Conservation (phyloP, 2,113 vertebrate species). For the Oryzias celebensis region DNA sequence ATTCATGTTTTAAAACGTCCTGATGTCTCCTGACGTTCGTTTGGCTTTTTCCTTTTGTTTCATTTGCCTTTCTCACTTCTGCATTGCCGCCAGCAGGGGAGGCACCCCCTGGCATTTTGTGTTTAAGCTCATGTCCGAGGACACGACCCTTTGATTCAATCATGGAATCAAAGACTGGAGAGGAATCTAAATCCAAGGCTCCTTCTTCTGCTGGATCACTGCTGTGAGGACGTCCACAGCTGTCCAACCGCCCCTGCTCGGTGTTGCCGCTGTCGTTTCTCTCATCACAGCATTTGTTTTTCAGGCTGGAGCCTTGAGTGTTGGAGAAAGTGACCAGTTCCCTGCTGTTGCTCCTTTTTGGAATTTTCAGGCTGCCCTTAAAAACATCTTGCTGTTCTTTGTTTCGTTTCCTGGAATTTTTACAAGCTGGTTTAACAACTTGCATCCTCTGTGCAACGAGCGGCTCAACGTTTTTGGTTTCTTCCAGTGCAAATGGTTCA, state of each 20-base stretch:
- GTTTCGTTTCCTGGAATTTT: conserved; percentile 72
- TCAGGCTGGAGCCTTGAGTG: conserved; percentile 16
- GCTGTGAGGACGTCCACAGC: not conserved
- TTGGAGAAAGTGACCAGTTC: conserved; percentile 37
- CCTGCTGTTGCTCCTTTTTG: conserved; percentile 56
- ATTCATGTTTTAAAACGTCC: conserved; percentile 12
- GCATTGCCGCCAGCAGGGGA: conserved; percentile 9
- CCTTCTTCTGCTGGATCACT: conserved; percentile 4
- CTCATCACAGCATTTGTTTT: conserved; percentile 20
- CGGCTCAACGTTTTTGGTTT: conserved; percentile 46
- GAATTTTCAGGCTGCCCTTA: conserved; percentile 61
- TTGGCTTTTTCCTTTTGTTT: conserved; percentile 17
- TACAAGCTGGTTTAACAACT: conserved; percentile 53
- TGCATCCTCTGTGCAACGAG: conserved; percentile 30
- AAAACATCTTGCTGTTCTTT: conserved; percentile 60
- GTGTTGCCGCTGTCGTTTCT: conserved; percentile 30
- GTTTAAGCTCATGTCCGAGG: conserved; percentile 8
- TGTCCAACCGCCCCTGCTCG: conserved; percentile 15
- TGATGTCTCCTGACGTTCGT: not conserved
- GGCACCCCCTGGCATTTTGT: not conserved
- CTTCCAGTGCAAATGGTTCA: conserved; percentile 16
- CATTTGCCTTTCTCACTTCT: not conserved
- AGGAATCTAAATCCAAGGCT: conserved; percentile 1
- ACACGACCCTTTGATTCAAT: conserved; percentile 7
- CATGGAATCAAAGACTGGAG: conserved; percentile 12